Evolutionary conservation across 1,140 invertebrate species (phyloP).

Genomic region (Lanistes nyassanus): DNA sequence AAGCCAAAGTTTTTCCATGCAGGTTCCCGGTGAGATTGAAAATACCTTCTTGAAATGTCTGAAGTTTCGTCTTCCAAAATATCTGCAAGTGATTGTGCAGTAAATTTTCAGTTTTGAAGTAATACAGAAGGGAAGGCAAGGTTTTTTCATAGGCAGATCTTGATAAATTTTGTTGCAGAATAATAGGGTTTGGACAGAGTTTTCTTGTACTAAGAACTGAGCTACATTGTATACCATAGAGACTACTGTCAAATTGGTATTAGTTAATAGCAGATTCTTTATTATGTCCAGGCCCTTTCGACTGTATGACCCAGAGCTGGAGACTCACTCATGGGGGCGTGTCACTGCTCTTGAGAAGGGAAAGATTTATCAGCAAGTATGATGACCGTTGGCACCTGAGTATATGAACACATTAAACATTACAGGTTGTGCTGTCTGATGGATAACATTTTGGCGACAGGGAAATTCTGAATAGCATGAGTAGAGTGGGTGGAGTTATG

Average conservation of each 20-base stretch:
- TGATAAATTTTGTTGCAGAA: too few relatives aligned
- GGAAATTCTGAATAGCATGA: too few relatives aligned
- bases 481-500: too few relatives aligned
- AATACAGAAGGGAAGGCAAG: too few relatives aligned
- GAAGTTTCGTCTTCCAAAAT: neutral
- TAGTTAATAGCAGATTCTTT: neutral
- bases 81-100: too few relatives aligned
- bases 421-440: neutral
- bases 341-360: conserved; percentile 89
- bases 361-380: conserved; percentile 91
- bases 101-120: too few relatives aligned
- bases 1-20: conserved; percentile 97
- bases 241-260: neutral
- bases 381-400: neutral
- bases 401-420: too few relatives aligned
- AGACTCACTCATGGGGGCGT: conserved; percentile 89
- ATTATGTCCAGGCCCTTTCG: conserved; percentile 79
- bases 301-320: conserved; percentile 83
- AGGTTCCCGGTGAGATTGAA: conserved; percentile 71
- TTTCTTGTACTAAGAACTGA: too few relatives aligned
- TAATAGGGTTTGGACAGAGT: too few relatives aligned
- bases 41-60: neutral
- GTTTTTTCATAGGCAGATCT: too few relatives aligned
- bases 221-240: too few relatives aligned
- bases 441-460: too few relatives aligned